A percentile compares a stretch with the other conserved stretches of the same genome.
These are phyloP conservation scores for Eudemis profundana DNA, from an alignment of 2,888 invertebrate species.

Conservation along the genomic window DNA sequence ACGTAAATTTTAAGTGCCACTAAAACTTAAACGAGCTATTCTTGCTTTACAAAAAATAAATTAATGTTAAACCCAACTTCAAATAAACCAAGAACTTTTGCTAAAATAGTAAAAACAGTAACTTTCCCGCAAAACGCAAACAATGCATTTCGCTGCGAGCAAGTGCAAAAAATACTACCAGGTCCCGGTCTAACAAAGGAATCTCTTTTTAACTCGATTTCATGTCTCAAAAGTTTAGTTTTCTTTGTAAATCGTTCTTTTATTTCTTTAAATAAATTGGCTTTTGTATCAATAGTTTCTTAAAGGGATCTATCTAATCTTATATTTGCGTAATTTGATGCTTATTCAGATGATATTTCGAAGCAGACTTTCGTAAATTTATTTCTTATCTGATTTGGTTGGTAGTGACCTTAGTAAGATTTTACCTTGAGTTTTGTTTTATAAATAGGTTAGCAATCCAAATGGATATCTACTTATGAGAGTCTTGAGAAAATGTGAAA, in stretches of 20 bases:
- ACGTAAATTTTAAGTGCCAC: too few relatives aligned
- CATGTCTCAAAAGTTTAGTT: slow-evolving; percentile 30
- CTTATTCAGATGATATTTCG: too few relatives aligned
- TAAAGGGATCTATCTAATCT: not conserved
- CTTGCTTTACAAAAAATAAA: too few relatives aligned
- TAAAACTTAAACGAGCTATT: too few relatives aligned
- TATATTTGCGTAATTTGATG: not conserved
- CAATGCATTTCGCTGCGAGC: slow-evolving; percentile 12
- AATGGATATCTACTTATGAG: too few relatives aligned
- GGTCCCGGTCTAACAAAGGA: slow-evolving; percentile 32
- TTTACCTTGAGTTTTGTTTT: too few relatives aligned
- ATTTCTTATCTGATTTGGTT: too few relatives aligned
- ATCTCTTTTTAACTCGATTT: slow-evolving; percentile 43
- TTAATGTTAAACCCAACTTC: too few relatives aligned
- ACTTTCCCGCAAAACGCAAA: slow-evolving; percentile 9
- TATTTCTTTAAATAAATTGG: slow-evolving; percentile 28
- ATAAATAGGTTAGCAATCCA: too few relatives aligned
- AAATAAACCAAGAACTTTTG: not conserved
- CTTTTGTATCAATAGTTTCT: slow-evolving; percentile 17
- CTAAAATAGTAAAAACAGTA: not conserved
- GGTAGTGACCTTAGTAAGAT: too few relatives aligned
- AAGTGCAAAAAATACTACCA: slow-evolving; percentile 23
- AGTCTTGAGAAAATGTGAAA: too few relatives aligned
- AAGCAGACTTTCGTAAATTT: too few relatives aligned
- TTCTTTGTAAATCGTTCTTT: slow-evolving; percentile 19